These are phyloP conservation scores for Peromyscus aztecus DNA, from an alignment of 2,797 vertebrate genomes.

Conservation along the genomic window DNA sequence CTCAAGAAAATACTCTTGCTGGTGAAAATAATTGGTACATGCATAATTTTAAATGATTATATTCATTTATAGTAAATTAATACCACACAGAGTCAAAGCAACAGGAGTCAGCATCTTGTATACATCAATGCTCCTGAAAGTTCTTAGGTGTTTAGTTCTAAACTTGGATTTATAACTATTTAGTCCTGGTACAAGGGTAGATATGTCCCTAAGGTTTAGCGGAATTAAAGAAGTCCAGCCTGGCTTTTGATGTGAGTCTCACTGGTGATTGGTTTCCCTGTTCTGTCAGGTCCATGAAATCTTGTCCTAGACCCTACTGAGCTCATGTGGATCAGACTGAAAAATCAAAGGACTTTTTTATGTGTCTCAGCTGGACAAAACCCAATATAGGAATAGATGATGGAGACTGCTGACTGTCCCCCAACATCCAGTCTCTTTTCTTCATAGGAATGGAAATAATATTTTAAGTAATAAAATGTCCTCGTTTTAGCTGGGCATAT, in stretches of 20 bases:
- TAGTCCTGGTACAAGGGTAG: neutral
- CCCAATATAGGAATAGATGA: neutral
- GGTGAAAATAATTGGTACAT: neutral
- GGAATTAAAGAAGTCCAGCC: neutral
- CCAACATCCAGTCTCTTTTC: neutral
- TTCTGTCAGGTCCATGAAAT: conserved; percentile 12
- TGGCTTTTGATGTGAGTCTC: neutral
- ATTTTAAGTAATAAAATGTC: neutral
- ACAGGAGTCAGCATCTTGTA: neutral
- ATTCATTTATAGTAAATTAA: conserved; percentile 27
- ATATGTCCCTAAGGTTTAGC: neutral
- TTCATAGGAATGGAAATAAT: neutral
- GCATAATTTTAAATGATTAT: conserved; percentile 24
- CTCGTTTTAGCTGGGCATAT: neutral
- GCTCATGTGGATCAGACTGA: neutral
- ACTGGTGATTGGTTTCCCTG: neutral
- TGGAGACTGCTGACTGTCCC: neutral
- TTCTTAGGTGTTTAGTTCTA: neutral
- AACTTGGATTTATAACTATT: neutral
- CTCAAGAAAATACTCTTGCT: conserved; percentile 11
- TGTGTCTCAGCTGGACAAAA: neutral
- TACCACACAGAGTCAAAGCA: neutral
- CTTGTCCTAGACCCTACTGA: neutral
- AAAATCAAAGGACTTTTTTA: conserved; percentile 14
- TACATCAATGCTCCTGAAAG: neutral